Conservation (phyloP, 2,888 invertebrate genomes). For the Drosophila mercatorum region DNA sequence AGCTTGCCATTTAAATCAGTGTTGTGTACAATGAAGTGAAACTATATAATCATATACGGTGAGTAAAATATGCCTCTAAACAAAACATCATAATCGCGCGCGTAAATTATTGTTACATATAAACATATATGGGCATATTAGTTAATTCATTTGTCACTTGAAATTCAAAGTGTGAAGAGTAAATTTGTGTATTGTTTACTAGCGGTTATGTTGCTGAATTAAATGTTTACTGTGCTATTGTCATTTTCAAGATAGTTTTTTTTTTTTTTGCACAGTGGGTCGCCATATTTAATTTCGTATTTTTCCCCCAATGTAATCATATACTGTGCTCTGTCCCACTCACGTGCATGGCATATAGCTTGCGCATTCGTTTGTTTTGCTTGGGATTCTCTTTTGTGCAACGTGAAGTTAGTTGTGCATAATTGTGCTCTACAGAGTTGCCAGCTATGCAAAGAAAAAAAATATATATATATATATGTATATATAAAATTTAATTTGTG, state of each 20-base stretch:
- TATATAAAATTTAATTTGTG: not conserved
- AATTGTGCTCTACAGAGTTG: slow-evolving; percentile 54
- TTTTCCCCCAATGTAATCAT: slow-evolving; percentile 40
- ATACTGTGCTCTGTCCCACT: slow-evolving; percentile 55
- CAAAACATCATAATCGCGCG: slow-evolving; percentile 54
- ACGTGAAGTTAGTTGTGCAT: slow-evolving; percentile 72
- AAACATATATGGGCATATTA: not conserved
- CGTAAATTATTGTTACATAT: slow-evolving; percentile 40
- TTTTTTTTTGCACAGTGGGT: slow-evolving; percentile 58
- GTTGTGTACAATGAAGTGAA: slow-evolving; percentile 64
- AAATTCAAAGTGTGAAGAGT: no score
- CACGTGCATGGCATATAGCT: slow-evolving; percentile 42
- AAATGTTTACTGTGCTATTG: slow-evolving; percentile 36
- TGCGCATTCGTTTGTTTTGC: slow-evolving; percentile 72
- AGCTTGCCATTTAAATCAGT: slow-evolving; percentile 40
- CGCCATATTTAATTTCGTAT: slow-evolving; percentile 76
- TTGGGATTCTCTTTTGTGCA: slow-evolving; percentile 75
- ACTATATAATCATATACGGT: slow-evolving; percentile 45
- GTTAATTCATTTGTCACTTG: not conserved
- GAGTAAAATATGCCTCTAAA: slow-evolving; percentile 43
- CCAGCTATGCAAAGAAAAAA: slow-evolving; percentile 33
- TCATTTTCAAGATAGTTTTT: slow-evolving; percentile 21
- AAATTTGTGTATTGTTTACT: not conserved
- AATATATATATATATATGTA: slow-evolving; percentile 6
- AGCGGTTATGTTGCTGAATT: slow-evolving; percentile 7